A percentile compares a stretch with the other conserved stretches of the same genome.
Evolutionary conservation across 2,888 invertebrate genomes (phyloP).

Genomic region (Nemotelus pantherinus): DNA sequence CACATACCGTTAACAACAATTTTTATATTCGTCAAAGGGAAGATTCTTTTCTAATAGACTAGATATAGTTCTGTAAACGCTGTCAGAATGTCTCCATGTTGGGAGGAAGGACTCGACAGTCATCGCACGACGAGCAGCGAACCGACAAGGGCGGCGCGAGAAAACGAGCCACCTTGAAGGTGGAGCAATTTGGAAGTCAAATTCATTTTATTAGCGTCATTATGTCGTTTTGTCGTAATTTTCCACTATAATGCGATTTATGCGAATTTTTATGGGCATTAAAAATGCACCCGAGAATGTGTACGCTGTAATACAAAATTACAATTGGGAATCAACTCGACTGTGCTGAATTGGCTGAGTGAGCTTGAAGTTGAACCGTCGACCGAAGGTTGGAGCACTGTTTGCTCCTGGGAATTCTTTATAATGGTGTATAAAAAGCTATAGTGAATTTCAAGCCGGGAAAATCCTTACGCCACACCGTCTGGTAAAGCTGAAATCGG

Average conservation of each 20-base stretch:
- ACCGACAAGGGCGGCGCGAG: background rate
- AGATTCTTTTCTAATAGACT: background rate
- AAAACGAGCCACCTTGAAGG: constrained; percentile 2
- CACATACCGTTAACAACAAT: constrained; percentile 29
- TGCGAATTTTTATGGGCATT: constrained; percentile 35
- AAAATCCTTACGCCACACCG: too few relatives aligned
- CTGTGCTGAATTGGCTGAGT: constrained; percentile 1
- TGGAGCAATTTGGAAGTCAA: constrained; percentile 43
- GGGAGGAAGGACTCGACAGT: background rate
- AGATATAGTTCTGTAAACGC: background rate
- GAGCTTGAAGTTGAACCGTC: background rate
- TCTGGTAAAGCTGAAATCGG: too few relatives aligned
- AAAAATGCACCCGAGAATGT: constrained; percentile 35
- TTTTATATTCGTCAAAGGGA: constrained; percentile 4
- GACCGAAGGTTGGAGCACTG: background rate
- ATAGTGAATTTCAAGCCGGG: too few relatives aligned
- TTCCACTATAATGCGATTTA: constrained; percentile 41
- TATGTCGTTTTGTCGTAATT: constrained; percentile 41
- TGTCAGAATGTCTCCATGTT: background rate
- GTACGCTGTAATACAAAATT: constrained; percentile 1
- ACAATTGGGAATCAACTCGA: constrained; percentile 20
- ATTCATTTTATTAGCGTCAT: constrained; percentile 42
- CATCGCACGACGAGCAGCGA: too few relatives aligned
- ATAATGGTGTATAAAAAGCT: background rate
- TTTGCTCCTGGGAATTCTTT: background rate